Evolutionary conservation across 1,140 invertebrate genomes (phyloP), one percentile per base, ranked within the genome.

Genomic region (Plodia interpunctella): DNA sequence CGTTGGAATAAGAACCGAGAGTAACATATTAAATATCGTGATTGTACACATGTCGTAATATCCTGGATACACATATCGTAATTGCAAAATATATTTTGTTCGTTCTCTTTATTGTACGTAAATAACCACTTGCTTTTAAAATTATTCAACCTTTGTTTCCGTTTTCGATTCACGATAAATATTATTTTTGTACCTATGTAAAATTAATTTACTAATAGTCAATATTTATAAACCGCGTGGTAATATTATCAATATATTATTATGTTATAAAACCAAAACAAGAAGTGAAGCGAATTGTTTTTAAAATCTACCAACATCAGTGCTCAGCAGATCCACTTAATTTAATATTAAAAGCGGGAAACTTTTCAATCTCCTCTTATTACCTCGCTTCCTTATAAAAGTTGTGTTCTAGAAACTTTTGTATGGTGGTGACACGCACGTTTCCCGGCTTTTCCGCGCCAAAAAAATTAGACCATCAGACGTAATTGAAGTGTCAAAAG

Each of bases 401-500:
- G 52, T 70, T 68, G 30, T 66, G 70, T 84, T 83, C 78, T 76
- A 67, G 57, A 69, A 82, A 85, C 68, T 86, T 78, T 69, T 83
- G 77, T 82, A 76, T 86, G 83, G 66, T 66, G 65, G 60, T 83
- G 83, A 87, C 83, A 71, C 62, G 75, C 72, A 77, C 76, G 78
- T 79, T 77, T 80, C 65, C 62, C 67, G 67, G 60, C 71, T 78
- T 74, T 77, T 71, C 56, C 51, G 65, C 54, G 69, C 59, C 60
- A 50, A 68, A 76, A 81, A 85, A 87, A 86, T 83, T 87, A 86
- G 76, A 84, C 83, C 78, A 87, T 86, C 80, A 81, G 75, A 66
- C 74, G 86, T 87, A 88, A 88, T 88, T 88, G 86, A 86, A 83
- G 82, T 88, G 86, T 88, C 86, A 88, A 88, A 88, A 88, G 82